Conservation (phyloP, 2,113 vertebrate species). For the Meles meles region DNA sequence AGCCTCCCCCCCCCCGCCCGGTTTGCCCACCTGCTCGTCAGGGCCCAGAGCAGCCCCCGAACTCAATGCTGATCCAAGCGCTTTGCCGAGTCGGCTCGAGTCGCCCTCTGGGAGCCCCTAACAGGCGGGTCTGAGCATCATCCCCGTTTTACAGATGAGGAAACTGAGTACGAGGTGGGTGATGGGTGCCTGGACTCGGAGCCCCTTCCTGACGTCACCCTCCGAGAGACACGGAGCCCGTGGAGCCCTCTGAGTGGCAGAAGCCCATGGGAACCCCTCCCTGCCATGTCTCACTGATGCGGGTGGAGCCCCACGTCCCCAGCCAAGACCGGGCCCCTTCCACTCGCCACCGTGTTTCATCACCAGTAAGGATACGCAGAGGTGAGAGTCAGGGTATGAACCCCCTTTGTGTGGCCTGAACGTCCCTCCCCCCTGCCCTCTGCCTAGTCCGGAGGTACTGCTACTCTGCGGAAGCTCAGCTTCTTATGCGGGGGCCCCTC, state of each 20-base stretch:
- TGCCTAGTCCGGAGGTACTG: too few species aligned
- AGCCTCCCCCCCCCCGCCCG: background rate
- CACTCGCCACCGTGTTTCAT: rapidly evolving
- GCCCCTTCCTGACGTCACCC: background rate
- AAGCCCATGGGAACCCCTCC: rapidly evolving
- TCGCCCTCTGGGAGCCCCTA: background rate
- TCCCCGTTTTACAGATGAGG: background rate
- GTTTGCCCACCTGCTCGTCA: rapidly evolving
- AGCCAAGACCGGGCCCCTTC: background rate
- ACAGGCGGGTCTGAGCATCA: too few species aligned
- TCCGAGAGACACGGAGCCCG: background rate
- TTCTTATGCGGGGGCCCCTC: too few species aligned
- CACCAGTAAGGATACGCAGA: background rate
- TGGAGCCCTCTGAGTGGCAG: background rate
- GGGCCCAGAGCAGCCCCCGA: background rate
- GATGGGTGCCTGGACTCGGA: background rate
- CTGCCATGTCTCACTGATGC: rapidly evolving
- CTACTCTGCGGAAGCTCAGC: background rate
- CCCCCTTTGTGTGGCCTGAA: background rate
- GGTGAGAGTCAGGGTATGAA: background rate
- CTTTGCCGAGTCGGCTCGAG: background rate
- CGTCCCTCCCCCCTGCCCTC: too few species aligned
- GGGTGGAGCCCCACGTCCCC: background rate
- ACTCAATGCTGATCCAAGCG: rapidly evolving
- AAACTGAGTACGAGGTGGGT: background rate